phyloP scores from a whole-genome alignment of 2,797 vertebrate species.

The Neosilurus hyrtlii region DNA sequence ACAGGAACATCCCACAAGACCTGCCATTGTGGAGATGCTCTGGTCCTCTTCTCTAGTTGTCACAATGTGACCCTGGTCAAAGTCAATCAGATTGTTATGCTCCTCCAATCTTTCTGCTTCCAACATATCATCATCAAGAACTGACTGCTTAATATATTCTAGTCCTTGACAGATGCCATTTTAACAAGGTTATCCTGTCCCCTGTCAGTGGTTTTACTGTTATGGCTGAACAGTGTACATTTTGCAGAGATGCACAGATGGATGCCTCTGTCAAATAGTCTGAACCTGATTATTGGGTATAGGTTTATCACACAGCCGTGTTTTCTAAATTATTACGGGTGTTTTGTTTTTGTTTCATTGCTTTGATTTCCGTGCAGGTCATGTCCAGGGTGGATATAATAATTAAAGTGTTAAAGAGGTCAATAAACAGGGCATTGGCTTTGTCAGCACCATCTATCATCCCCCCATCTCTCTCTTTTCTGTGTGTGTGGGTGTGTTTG shows the following conservation, averaged over 20 bases:
- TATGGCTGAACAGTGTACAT: neutral
- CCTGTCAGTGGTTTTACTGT: no score
- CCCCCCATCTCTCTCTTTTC: neutral
- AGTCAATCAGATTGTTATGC: no score
- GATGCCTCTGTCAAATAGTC: neutral
- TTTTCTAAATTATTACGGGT: neutral
- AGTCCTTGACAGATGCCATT: no score
- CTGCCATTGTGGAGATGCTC: no score
- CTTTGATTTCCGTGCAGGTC: conserved; percentile 1
- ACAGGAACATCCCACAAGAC: no score
- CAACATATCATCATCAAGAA: no score
- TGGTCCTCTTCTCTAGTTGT: no score
- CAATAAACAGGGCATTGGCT: conserved; percentile 17
- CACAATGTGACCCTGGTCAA: no score
- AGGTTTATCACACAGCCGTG: neutral
- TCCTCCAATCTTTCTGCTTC: no score
- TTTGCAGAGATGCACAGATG: neutral
- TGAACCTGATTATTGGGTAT: neutral
- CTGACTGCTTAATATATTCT: no score
- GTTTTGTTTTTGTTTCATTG: conserved; percentile 3
- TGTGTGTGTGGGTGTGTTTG: neutral
- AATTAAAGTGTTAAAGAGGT: conserved; percentile 34
- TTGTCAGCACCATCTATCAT: conserved; percentile 34
- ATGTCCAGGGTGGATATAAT: conserved; percentile 31
- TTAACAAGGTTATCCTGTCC: no score